A percentile compares a stretch with the other conserved stretches of the same genome.
Evolutionary conservation across 2,888 invertebrate species (phyloP).

Genomic region (Crepidodera aurea): DNA sequence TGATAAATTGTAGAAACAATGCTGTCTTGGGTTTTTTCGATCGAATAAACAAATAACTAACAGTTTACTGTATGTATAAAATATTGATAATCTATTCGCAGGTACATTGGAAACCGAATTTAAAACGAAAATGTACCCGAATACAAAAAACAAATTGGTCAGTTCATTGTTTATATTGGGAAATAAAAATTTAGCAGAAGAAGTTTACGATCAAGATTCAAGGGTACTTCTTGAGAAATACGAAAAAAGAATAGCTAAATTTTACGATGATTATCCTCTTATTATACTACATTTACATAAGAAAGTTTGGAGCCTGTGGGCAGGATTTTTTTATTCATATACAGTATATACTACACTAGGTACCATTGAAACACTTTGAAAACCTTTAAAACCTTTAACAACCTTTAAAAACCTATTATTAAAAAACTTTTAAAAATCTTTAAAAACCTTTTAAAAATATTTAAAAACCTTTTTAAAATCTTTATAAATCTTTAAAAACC

Average conservation of each 20-base stretch:
- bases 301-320: not conserved
- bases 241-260: not conserved
- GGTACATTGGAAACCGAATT: not conserved
- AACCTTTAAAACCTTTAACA: no score
- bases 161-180: not conserved
- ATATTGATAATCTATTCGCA: no score
- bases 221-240: not conserved
- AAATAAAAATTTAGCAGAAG: not conserved
- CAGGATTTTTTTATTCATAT: not conserved
- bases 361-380: no score
- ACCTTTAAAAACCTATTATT: no score
- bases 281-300: not conserved
- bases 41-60: no score
- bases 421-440: no score
- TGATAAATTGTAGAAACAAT: no score
- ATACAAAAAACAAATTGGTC: not conserved
- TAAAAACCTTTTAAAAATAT: no score
- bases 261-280: not conserved
- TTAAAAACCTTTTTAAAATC: no score
- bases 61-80: no score
- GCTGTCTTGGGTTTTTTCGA: no score
- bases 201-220: not conserved
- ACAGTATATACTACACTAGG: slow-evolving; percentile 6
- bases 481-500: no score
- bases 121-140: not conserved